These are phyloP conservation scores for Pollachius pollachius DNA, from an alignment of 2,113 vertebrate species.

Conservation along the genomic window DNA sequence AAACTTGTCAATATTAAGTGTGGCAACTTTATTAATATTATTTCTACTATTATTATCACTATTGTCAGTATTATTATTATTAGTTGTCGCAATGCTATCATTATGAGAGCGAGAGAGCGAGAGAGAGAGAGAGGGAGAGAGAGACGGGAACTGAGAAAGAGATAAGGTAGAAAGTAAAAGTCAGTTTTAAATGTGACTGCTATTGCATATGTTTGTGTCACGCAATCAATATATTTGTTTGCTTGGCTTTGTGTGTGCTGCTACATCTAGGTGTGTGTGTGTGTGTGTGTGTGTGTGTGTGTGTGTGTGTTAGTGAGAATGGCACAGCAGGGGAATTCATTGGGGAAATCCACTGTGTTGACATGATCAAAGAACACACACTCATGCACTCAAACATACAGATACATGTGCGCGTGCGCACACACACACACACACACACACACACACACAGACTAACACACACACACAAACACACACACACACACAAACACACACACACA, in stretches of 20 bases:
- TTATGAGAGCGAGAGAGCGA: neutral
- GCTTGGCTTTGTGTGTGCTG: neutral
- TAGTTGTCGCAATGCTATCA: neutral
- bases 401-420: conserved; percentile 1
- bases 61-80: neutral
- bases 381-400: conserved; percentile 2
- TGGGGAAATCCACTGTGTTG: neutral
- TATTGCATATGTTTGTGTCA: neutral
- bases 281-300: too few relatives aligned
- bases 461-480: conserved; percentile 16
- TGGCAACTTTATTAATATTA: too few relatives aligned
- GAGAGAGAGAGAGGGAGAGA: neutral
- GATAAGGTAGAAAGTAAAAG: neutral
- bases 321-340: too few relatives aligned
- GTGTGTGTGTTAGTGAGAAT: neutral
- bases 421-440: conserved; percentile 5
- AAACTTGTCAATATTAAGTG: too few relatives aligned
- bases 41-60: too few relatives aligned
- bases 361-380: neutral
- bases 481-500: conserved; percentile 9
- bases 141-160: neutral
- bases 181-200: too few relatives aligned
- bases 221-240: neutral
- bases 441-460: conserved; percentile 7
- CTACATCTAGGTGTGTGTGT: neutral